Evolutionary conservation across 2,113 vertebrate species (phyloP).

Genomic region (Scortum barcoo): DNA sequence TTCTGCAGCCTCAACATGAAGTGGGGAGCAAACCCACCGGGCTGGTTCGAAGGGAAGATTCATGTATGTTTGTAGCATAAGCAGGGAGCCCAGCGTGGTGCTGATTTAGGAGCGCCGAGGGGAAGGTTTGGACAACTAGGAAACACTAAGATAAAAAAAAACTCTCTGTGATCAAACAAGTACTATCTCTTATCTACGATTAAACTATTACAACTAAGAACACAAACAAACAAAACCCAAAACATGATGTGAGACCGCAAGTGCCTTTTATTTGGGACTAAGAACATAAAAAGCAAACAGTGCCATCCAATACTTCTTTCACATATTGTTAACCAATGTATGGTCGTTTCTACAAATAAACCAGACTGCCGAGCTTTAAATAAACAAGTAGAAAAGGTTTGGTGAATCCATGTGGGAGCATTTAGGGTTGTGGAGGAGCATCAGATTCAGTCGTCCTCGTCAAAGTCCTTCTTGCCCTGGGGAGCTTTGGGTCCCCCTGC

Average conservation of each 20-base stretch:
- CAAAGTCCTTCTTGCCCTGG: constrained; percentile 94
- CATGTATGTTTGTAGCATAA: not conserved
- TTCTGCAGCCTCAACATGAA: constrained; percentile 16
- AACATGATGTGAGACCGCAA: constrained; percentile 68
- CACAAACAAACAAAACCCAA: not conserved
- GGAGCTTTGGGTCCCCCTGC: constrained; percentile 97
- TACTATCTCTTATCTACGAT: too few relatives aligned
- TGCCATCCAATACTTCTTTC: constrained; percentile 45
- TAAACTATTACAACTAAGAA: too few relatives aligned
- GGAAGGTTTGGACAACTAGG: not conserved
- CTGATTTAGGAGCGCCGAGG: not conserved
- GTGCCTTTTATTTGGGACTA: constrained; percentile 84
- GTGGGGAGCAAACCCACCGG: not conserved
- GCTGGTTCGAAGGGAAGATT: not conserved
- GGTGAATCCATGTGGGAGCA: constrained; percentile 38
- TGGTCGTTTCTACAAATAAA: constrained; percentile 68
- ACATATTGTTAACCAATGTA: constrained; percentile 44
- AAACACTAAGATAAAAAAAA: not conserved
- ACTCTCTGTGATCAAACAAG: too few relatives aligned
- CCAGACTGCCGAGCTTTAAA: constrained; percentile 75
- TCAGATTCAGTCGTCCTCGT: constrained; percentile 92
- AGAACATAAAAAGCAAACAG: constrained; percentile 75
- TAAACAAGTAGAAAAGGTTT: constrained; percentile 79
- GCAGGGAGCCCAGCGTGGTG: not conserved
- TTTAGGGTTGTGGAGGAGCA: constrained; percentile 21